Base-by-base conservation (phyloP, 2,888 invertebrate genomes). In the Eristalinus aeneus region DNA sequence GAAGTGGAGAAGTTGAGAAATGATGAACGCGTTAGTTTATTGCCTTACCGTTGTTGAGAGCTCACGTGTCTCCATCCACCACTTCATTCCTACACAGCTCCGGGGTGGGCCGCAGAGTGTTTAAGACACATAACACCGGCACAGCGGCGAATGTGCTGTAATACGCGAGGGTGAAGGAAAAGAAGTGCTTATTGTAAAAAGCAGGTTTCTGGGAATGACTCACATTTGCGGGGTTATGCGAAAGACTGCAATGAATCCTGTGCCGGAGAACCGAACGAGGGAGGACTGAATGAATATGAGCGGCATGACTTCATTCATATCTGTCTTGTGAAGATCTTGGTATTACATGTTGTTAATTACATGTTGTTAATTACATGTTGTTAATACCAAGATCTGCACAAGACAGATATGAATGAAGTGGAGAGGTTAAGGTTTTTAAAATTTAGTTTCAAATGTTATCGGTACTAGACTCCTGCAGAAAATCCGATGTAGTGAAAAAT, bases 221-320 rank as follows among this genome's bases (percentile, higher is more conserved):
- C 93, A 97, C 97, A 98, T 95, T 98, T 98, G 92, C 97, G 97
- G 97, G 76, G 95, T 95, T 85, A 96, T 94, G 88, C 95, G 95
- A 93, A 97, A 97, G 68, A 96, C 94, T 11, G 96, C 96, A 89
- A 97, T 95, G 88, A 96, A 96, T 88, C 97, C 96, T 67, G 96
- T 95, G 89, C 96, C 96, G 23, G 96, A 94, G 91, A 97, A 97
- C 91, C 98, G 98, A 32, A 97, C 98, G 90, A 98, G 93, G 12
- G 96, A 95, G 0, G 97, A 95, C 92, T 98, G 97, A 93, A 98
- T 93, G 90, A 97, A 96, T 90, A 97, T 96, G 84, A 98, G 94
- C 0, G 98, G 98, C 71, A 97, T 95, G 12, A 97, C 96, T 2
- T n/a, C n/a, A n/a, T n/a, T n/a, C n/a, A n/a, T n/a, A n/a, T n/a